These are phyloP conservation scores for Passer montanus DNA, from an alignment of 2,113 vertebrate genomes.

Conservation along the genomic window DNA sequence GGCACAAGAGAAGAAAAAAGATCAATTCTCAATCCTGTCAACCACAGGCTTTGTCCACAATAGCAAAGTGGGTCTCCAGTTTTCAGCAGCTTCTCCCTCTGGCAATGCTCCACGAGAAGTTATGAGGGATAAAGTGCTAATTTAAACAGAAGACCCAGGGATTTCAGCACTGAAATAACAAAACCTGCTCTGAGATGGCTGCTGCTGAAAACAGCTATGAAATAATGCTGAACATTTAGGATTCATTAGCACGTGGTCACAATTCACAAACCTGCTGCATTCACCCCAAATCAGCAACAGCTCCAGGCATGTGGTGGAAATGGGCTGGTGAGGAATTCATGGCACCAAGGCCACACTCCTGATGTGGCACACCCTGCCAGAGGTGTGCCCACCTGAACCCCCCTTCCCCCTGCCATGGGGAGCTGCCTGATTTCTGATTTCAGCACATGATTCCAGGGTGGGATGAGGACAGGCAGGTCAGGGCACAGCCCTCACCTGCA, in stretches of 20 bases:
- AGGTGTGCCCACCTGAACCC: not conserved
- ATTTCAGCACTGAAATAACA: not conserved
- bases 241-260: not conserved
- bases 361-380: fast-evolving
- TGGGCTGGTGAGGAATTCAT: fast-evolving
- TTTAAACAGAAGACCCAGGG: not conserved
- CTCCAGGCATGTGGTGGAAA: not conserved
- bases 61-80: not conserved
- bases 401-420: fast-evolving
- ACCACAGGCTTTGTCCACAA: not conserved
- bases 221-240: not conserved
- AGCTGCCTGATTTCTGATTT: too few relatives aligned
- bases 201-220: not conserved
- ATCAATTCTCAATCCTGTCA: not conserved
- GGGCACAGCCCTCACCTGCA: not conserved
- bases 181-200: not conserved
- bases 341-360: not conserved
- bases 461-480: fast-evolving
- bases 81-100: not conserved
- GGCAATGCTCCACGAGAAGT: not conserved
- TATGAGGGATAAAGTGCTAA: not conserved
- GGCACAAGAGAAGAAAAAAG: not conserved
- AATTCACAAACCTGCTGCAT: not conserved
- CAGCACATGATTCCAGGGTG: not conserved
- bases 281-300: not conserved